Evolutionary conservation across 2,113 vertebrate genomes (phyloP), one percentile per base, ranked within the genome.

Genomic region (Grammomys dolichurus): DNA sequence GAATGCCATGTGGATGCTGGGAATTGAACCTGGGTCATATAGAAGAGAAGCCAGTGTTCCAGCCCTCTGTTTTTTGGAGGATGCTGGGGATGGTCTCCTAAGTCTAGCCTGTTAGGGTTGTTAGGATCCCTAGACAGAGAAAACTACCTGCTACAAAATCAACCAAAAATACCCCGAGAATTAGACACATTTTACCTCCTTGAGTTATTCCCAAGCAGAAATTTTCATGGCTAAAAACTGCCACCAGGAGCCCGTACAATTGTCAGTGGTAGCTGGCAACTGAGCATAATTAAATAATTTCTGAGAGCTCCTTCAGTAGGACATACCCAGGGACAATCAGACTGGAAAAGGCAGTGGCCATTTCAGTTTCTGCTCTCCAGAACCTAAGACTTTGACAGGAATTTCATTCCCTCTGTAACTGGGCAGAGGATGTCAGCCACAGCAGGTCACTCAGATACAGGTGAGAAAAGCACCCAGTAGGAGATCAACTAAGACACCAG

Each of bases 371-470:
- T n/a, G 19, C n/a, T 70, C 67, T 63, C 78, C 60, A 63, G 48
- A 80, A 26, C 51, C 54, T 87, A 9, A 60, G 26, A 54, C 33
- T 73, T 69, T 51, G 63, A 12, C 28, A 0, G 11, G 3, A 4
- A 13, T 54, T 51, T 43, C 2, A 0, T 22, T 72, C 60, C 43
- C n/a, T 94, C 86, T 87, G 6, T 43, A 3, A n/a, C 43, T 3
- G 51, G 58, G 36, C 89, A 19, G 13, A 9, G n/a, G 3, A 5
- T 36, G 63, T 9, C 9, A 16, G 19, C 72, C 77, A 31, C 58
- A 28, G 67, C 13, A 0, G 48, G 36, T 7, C 0, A 0, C 72
- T 43, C 13, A n/a, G 54, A 86, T 4, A 20, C 58, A 51, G n/a
- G 16, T 26, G 31, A 43, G 7, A 7, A 16, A 56, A 92, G 14